These are phyloP conservation scores for Stigmatopora argus DNA, from an alignment of 2,113 vertebrate species.

Conservation along the genomic window DNA sequence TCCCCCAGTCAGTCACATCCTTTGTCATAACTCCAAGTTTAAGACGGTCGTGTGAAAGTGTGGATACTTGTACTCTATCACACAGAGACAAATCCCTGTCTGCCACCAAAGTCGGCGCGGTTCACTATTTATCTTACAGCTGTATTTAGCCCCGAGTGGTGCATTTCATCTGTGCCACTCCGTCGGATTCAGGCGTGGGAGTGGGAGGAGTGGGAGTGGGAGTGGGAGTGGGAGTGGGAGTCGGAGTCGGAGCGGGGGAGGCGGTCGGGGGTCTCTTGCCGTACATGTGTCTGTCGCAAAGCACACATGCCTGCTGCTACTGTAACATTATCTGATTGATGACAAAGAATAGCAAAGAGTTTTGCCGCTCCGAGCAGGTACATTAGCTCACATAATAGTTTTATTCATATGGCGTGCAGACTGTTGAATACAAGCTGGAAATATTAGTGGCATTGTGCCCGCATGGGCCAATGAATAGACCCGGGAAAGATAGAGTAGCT, in stretches of 20 bases:
- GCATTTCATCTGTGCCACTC: constrained; percentile 56
- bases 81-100: constrained; percentile 35
- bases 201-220: constrained; percentile 29
- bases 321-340: constrained; percentile 60
- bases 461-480: neutral
- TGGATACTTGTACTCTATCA: constrained; percentile 17
- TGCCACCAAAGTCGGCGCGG: constrained; percentile 36
- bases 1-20: constrained; percentile 7
- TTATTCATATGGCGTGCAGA: neutral
- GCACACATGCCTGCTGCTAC: constrained; percentile 35
- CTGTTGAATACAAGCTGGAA: neutral
- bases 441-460: neutral
- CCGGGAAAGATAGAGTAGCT: neutral
- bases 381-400: constrained; percentile 24
- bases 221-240: no score
- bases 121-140: constrained; percentile 56
- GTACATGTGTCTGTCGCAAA: constrained; percentile 48
- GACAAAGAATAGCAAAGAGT: constrained; percentile 18
- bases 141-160: constrained; percentile 54
- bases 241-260: no score
- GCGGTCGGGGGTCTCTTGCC: constrained; percentile 41
- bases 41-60: neutral
- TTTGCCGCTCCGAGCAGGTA: constrained; percentile 34
- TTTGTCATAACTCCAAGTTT: neutral
- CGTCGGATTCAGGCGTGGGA: constrained; percentile 52